Evolutionary conservation across 1,140 invertebrate genomes (phyloP).

Genomic region (Drosophila takahashii): DNA sequence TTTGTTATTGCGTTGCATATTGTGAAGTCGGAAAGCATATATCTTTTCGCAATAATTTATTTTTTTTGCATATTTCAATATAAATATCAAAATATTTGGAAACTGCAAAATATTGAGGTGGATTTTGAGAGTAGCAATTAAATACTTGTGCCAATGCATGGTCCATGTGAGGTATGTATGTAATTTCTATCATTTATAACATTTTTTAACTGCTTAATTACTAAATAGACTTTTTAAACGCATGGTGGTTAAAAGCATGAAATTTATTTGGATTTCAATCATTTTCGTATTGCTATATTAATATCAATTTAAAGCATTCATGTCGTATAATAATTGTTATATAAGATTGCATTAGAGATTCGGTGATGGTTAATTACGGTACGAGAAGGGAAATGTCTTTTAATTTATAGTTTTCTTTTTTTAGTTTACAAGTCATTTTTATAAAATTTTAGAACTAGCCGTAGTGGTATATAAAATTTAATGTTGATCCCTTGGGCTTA

Average conservation of each 20-base stretch:
- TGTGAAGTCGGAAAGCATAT: conserved; percentile 14
- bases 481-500: conserved; percentile 40
- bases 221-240: conserved; percentile 8
- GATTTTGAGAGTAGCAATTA: conserved; percentile 4
- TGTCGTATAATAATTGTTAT: background rate
- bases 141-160: conserved; percentile 27
- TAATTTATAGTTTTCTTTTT: background rate
- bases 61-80: background rate
- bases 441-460: conserved; percentile 25
- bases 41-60: background rate
- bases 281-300: background rate
- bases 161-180: conserved; percentile 32
- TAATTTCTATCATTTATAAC: conserved; percentile 11
- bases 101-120: background rate
- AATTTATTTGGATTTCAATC: background rate
- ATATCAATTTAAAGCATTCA: conserved; percentile 12
- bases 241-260: conserved; percentile 12
- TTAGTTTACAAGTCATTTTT: conserved; percentile 12
- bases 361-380: background rate
- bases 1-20: conserved; percentile 12
- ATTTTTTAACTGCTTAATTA: conserved; percentile 14
- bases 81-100: background rate
- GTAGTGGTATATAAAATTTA: conserved; percentile 28
- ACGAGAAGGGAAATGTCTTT: conserved; percentile 26
- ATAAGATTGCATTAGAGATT: background rate